Evolutionary conservation across 23 tunicate genomes (phyloP).

Genomic region (Phallusia fumigata): DNA sequence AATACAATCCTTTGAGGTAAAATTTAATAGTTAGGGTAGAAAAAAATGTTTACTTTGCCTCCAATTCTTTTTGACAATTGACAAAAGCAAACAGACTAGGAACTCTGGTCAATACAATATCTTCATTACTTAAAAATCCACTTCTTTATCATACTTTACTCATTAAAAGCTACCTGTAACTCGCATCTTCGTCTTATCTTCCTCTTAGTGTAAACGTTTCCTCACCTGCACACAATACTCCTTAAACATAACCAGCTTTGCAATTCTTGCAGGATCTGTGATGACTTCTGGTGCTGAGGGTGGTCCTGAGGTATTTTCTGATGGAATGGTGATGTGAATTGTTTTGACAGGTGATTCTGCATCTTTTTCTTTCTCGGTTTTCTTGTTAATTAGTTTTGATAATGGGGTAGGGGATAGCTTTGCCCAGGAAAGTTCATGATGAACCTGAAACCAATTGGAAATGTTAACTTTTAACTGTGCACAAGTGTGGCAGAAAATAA

Average conservation of each 20-base stretch:
- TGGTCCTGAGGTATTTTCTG: constrained; percentile 3
- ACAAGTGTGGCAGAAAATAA: neutral
- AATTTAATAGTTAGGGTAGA: too few relatives aligned
- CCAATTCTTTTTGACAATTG: too few relatives aligned
- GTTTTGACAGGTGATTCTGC: neutral
- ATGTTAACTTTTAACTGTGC: neutral
- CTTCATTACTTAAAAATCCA: too few relatives aligned
- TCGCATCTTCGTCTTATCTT: too few relatives aligned
- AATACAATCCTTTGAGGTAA: too few relatives aligned
- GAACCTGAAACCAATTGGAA: constrained; percentile 20
- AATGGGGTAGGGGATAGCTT: constrained; percentile 54
- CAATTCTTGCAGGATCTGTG: constrained; percentile 39
- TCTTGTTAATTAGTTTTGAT: constrained; percentile 30
- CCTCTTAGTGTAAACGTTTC: too few relatives aligned
- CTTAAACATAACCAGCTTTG: constrained; percentile 50
- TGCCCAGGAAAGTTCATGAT: constrained; percentile 65
- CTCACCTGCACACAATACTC: constrained; percentile 56
- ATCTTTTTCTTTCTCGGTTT: constrained; percentile 3
- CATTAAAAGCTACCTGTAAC: too few relatives aligned
- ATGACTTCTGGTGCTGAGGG: constrained; percentile 1
- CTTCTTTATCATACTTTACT: too few relatives aligned
- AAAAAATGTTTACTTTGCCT: too few relatives aligned
- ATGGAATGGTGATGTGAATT: constrained; percentile 25
- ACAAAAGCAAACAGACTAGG: too few relatives aligned
- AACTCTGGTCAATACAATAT: too few relatives aligned